phyloP scores from a whole-genome alignment of 2,888 invertebrate species.

The Cerastis rubricosa region DNA sequence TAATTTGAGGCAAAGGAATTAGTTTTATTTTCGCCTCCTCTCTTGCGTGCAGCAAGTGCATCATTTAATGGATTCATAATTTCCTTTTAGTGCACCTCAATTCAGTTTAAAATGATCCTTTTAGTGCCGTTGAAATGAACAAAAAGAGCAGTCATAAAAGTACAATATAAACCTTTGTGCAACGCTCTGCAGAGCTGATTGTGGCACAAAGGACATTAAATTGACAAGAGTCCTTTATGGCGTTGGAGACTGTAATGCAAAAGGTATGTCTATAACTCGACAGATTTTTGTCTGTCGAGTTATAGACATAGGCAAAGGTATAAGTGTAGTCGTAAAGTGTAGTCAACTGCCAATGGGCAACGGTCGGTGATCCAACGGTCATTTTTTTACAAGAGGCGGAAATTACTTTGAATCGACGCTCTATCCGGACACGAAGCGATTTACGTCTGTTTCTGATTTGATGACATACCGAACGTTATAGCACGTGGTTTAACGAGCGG shows the following conservation, averaged over 20 bases:
- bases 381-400: conserved; percentile 79
- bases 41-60: conserved; percentile 15
- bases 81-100: conserved; percentile 50
- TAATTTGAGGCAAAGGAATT: conserved; percentile 13
- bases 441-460: conserved; percentile 60
- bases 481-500: conserved; percentile 5
- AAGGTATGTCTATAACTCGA: conserved; percentile 34
- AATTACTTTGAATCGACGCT: conserved; percentile 79
- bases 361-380: conserved; percentile 76
- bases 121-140: conserved; percentile 36
- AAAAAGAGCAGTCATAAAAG: conserved; percentile 49
- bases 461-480: conserved; percentile 46
- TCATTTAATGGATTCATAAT: conserved; percentile 34
- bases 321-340: conserved; percentile 36
- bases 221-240: conserved; percentile 47
- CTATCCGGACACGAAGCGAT: conserved; percentile 73
- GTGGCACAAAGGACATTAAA: conserved; percentile 53
- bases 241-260: conserved; percentile 27
- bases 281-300: too few relatives aligned
- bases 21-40: conserved; percentile 7
- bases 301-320: conserved; percentile 34
- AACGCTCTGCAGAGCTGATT: conserved; percentile 50
- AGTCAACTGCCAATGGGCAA: conserved; percentile 67
- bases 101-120: conserved; percentile 49
- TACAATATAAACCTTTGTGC: conserved; percentile 59